Conservation (phyloP, 2,113 vertebrate species). For the Taurulus bubalis region DNA sequence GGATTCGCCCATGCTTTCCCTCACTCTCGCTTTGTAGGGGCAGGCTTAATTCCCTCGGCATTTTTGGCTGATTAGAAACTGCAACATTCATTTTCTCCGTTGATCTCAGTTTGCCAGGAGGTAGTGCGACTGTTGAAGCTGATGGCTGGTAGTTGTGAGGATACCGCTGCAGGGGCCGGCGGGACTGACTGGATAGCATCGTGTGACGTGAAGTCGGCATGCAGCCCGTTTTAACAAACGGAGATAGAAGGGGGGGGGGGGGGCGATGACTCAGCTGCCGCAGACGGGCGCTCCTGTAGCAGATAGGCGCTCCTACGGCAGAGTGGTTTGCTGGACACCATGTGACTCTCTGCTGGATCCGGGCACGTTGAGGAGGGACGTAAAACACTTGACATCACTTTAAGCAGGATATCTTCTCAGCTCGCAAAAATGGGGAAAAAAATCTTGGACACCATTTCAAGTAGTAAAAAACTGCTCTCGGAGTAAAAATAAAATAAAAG, state of each 20-base stretch:
- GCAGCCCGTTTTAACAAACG: constrained; percentile 49
- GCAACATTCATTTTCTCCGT: constrained; percentile 63
- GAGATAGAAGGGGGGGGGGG: constrained; percentile 26
- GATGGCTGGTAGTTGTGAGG: constrained; percentile 45
- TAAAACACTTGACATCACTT: constrained; percentile 36
- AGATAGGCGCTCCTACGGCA: constrained; percentile 33
- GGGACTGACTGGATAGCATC: constrained; percentile 40
- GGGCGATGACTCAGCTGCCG: constrained; percentile 37
- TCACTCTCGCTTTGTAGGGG: constrained; percentile 63
- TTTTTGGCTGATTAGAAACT: constrained; percentile 68
- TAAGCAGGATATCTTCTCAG: constrained; percentile 59
- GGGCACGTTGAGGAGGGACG: constrained; percentile 23
- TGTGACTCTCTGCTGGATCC: constrained; percentile 44
- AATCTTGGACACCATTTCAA: constrained; percentile 47
- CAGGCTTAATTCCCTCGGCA: constrained; percentile 58
- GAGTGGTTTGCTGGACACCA: constrained; percentile 43
- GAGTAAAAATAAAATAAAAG: constrained; percentile 8
- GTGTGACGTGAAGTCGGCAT: constrained; percentile 44
- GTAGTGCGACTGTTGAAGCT: constrained; percentile 55
- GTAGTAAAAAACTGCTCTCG: constrained; percentile 35
- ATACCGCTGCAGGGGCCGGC: constrained; percentile 21
- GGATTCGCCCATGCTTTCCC: constrained; percentile 70
- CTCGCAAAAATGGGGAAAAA: constrained; percentile 61
- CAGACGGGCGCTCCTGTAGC: constrained; percentile 36
- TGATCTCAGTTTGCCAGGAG: constrained; percentile 61